Evolutionary conservation across 2,888 invertebrate genomes (phyloP), one percentile per base, ranked within the genome.

Genomic region (Volucella inanis): DNA sequence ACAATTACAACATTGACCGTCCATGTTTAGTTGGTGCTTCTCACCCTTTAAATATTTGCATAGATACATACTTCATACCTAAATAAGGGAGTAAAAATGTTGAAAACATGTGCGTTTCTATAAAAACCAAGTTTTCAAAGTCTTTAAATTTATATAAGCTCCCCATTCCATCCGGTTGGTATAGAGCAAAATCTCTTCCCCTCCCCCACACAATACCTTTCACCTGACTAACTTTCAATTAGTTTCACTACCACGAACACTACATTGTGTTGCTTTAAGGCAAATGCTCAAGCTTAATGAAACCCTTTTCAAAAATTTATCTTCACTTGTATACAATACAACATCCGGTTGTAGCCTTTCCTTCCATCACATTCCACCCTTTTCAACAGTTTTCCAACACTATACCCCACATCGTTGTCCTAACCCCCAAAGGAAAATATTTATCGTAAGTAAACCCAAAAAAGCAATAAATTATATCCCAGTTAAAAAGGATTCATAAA

Each of bases 401-500:
- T 80, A 57, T 64, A 39, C 10, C 12, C 9, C 14, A 18, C 11
- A 2, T n/a, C 61, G 45, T 71, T 62, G 43, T 72, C 31, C 50
- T 45, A 50, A 78, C 55, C 15, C 50, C 39, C 45, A 52, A 70
- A 76, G 61, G 55, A 59, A 85, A 85, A 81, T 76, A 81, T 81
- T 81, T 80, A 75, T 71, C 61, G 45, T 62, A 50, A 76, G 64
- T 76, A 62, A 81, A 85, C 71, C 80, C 61, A 43, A 62, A 89
- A 89, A 89, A 87, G 89, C 90, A 89, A 91, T 90, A 91, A 91
- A 91, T 91, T 90, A 91, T 88, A 89, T 87, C 87, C 78, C 61
- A 87, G 87, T 87, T 87, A 89, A 90, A 91, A 89, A 87, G 90
- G 89, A 90, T 90, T 90, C 90, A 91, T 91, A 92, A 92, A 92